Percentiles rank a stretch among this genome's conserved stretches.
These are phyloP conservation scores for Xylocampa areola DNA, from an alignment of 2,888 invertebrate genomes.

Conservation along the genomic window DNA sequence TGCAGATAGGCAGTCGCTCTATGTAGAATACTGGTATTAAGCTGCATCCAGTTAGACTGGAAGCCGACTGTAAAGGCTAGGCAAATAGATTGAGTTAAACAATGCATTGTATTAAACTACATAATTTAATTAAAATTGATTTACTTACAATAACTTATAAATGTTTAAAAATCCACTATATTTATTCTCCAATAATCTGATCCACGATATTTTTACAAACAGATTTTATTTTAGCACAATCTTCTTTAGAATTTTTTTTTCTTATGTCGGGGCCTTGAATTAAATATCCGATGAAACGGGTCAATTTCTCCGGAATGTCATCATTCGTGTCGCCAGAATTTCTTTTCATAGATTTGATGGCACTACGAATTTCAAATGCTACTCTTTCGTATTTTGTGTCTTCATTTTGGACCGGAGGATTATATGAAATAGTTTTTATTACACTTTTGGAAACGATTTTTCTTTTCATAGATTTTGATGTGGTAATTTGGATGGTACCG, in stretches of 20 bases:
- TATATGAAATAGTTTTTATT: neutral
- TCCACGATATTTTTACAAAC: slow-evolving; percentile 9
- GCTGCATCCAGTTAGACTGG: too few relatives aligned
- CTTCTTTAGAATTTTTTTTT: slow-evolving; percentile 1
- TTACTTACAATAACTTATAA: too few relatives aligned
- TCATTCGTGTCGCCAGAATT: neutral
- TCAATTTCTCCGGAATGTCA: slow-evolving; percentile 22
- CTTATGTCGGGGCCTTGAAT: slow-evolving; percentile 11
- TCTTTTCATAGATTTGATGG: slow-evolving; percentile 21
- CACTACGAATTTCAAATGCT: slow-evolving; percentile 30
- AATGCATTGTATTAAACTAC: too few relatives aligned
- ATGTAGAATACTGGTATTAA: too few relatives aligned
- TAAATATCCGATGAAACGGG: slow-evolving; percentile 10
- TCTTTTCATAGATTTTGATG: slow-evolving; percentile 17
- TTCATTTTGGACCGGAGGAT: slow-evolving; percentile 14
- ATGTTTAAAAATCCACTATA: slow-evolving; percentile 2
- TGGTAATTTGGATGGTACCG: slow-evolving; percentile 12
- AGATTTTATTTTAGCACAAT: slow-evolving; percentile 8
- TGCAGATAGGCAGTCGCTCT: too few relatives aligned
- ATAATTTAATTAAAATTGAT: too few relatives aligned
- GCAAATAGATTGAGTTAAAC: too few relatives aligned
- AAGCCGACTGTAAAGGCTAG: too few relatives aligned
- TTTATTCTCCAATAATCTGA: too few relatives aligned
- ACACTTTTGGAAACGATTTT: slow-evolving; percentile 25
- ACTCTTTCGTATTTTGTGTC: slow-evolving; percentile 19